A percentile compares a stretch with the other conserved stretches of the same genome.
These are phyloP conservation scores for cattle (Bos taurus) DNA, from an alignment of 2,113 vertebrate species.

Conservation along the genomic window ARS-UCD2.0 NC_037357.1:114715501-114716000, in stretches of 20 bases:
- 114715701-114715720: background rate
- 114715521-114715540: background rate
- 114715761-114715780: background rate
- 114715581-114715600: background rate
- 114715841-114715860: background rate
- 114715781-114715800: background rate
- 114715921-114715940: background rate
- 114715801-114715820: background rate
- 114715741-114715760: background rate
- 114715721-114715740: background rate
- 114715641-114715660: background rate
- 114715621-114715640: background rate
- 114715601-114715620: background rate
- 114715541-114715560: constrained; percentile 5
- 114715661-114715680: background rate
- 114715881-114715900: background rate
- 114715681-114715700: background rate
- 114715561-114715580: background rate
- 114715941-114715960: background rate
- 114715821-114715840: background rate
- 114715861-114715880: background rate
- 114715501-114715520: background rate
- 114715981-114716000: background rate
- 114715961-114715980: background rate
- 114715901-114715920: background rate